Conservation (phyloP, 1,140 invertebrate genomes). For the Littorina saxatilis region DNA sequence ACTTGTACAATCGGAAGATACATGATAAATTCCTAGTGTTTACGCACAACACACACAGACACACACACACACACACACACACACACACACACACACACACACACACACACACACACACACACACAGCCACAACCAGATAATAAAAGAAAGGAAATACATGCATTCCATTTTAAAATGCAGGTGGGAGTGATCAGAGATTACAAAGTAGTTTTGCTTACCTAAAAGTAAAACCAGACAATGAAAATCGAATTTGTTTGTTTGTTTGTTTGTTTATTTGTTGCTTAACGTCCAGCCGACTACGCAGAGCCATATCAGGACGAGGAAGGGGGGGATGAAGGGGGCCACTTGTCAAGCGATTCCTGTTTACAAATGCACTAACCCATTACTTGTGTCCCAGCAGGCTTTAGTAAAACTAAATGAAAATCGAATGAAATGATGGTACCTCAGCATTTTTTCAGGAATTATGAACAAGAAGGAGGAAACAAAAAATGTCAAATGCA, state of each 20-base stretch:
- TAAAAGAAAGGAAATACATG: background rate
- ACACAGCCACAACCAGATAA: background rate
- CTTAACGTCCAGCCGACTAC: too few relatives aligned
- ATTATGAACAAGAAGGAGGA: background rate
- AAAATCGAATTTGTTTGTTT: too few relatives aligned
- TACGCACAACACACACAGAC: background rate
- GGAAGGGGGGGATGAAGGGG: too few relatives aligned
- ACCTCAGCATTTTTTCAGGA: background rate
- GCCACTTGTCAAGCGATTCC: too few relatives aligned
- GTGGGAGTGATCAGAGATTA: background rate
- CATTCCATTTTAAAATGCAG: background rate
- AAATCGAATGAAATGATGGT: background rate
- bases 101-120: slow-evolving; percentile 5
- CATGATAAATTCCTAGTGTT: too few relatives aligned
- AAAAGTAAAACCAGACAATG: background rate
- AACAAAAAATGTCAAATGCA: background rate
- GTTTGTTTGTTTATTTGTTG: too few relatives aligned
- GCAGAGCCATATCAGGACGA: too few relatives aligned
- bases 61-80: background rate
- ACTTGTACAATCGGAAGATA: too few relatives aligned
- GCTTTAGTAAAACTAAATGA: background rate
- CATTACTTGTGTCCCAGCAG: too few relatives aligned
- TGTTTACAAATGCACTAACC: too few relatives aligned
- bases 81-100: background rate
- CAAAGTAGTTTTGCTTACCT: background rate